Evolutionary conservation across 2,113 vertebrate species (phyloP).

Genomic region (Chamaea fasciata): DNA sequence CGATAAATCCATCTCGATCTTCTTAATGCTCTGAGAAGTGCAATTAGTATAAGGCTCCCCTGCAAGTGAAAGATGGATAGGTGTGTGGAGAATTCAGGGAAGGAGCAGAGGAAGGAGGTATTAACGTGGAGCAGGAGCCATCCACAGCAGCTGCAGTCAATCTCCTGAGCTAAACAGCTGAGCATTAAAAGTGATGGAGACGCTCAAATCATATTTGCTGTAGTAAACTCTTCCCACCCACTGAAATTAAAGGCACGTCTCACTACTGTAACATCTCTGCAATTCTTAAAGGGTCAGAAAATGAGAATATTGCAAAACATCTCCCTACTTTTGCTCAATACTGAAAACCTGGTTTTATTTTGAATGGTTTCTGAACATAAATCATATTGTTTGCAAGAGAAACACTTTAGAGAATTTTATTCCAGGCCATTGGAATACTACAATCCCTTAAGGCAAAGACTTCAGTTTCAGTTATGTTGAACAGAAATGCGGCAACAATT

Average conservation of each 20-base stretch:
- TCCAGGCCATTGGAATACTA: neutral
- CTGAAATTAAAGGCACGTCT: neutral
- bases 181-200: neutral
- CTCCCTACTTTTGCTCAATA: neutral
- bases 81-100: neutral
- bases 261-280: neutral
- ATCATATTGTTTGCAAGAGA: neutral
- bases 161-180: neutral
- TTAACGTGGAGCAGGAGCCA: neutral
- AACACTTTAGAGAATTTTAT: neutral
- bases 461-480: neutral
- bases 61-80: neutral
- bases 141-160: neutral
- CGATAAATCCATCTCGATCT: neutral
- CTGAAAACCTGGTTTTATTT: neutral
- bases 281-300: neutral
- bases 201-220: neutral
- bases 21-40: slow-evolving; percentile 31
- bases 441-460: neutral
- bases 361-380: neutral
- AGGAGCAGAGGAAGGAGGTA: neutral
- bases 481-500: neutral
- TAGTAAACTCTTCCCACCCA: neutral
- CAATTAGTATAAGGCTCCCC: neutral
- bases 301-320: neutral